Base-by-base conservation (phyloP, 2,888 invertebrate species). In the Sylvicola cinctus region DNA sequence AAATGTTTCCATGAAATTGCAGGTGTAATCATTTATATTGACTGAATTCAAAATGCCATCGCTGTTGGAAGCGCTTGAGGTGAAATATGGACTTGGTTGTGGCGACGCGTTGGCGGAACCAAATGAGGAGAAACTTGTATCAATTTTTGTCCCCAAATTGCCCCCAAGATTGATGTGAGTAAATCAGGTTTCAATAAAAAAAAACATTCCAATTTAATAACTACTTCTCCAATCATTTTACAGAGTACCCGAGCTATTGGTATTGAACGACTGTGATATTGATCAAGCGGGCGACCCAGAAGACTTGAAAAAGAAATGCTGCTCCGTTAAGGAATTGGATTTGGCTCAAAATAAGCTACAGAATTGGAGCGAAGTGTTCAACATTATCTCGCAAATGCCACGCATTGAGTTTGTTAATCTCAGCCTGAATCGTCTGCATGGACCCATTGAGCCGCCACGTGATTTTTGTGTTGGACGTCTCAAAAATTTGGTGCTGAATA, bases 291-390 rank as follows among this genome's bases (percentile, higher is more conserved):
- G 91, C 16, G 79, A 80, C 51, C 74, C 78, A 34, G 70, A 74
- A 40, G 74, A 70, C 39, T 65, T 88, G 36, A 72, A 76, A 27
- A 77, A 75, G 44, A 83, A 83, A 54, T 88, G 85, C 53, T 74
- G 77, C 34, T 75, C 79, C 45, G 90, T 93, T n/a, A 77, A 83
- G 45, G 93, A 93, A 56, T 66, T 93, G 44, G 93, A 95, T 55
- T 66, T 95, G 45, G 88, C 91, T 28, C 84, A 90, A 53, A 95
- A 95, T 58, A 78, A 80, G 52, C 67, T 93, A 15, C 71, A 74
- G 39, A 74, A 81, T 49, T 90, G 91, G 88, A 68, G 71, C 44
- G 88, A 93, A 68, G 74, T 93, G 16, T 79, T 88, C 52, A 75
- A 74, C 39, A 81, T 93, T 47, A 58, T 93, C 40, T 71, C 77